These are phyloP conservation scores for Laothoe populi DNA, from an alignment of 2,888 invertebrate genomes.

Conservation along the genomic window DNA sequence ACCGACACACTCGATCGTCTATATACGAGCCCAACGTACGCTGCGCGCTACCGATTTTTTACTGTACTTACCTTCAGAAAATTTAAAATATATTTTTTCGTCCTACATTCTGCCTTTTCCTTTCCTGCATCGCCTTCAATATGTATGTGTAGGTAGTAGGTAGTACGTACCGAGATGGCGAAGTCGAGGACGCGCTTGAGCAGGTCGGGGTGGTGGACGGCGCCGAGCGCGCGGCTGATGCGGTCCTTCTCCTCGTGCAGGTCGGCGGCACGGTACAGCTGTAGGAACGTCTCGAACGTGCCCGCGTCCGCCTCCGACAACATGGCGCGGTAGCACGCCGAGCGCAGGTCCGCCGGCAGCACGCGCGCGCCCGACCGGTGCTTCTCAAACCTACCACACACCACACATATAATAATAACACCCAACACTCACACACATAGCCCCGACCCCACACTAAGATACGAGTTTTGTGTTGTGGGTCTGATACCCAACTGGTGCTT, in stretches of 20 bases:
- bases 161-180: conserved; percentile 89
- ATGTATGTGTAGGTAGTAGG: neutral
- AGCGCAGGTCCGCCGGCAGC: conserved; percentile 94
- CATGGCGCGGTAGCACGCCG: conserved; percentile 94
- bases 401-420: too few relatives aligned
- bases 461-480: too few relatives aligned
- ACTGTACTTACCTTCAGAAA: too few relatives aligned
- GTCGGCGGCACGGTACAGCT: conserved; percentile 92
- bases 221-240: conserved; percentile 93
- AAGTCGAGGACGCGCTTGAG: conserved; percentile 91
- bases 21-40: too few relatives aligned
- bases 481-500: too few relatives aligned
- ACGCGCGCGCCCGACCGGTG: conserved; percentile 86
- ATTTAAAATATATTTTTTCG: too few relatives aligned
- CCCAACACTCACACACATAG: neutral
- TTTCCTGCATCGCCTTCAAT: too few relatives aligned
- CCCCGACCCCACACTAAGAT: too few relatives aligned
- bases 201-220: conserved; percentile 88
- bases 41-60: too few relatives aligned
- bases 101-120: too few relatives aligned
- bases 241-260: conserved; percentile 97
- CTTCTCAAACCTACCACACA: conserved; percentile 81
- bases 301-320: conserved; percentile 88
- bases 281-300: conserved; percentile 91
- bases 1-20: too few relatives aligned